Percentiles rank a stretch among this genome's conserved stretches.
phyloP scores from a whole-genome alignment of 2,113 vertebrate genomes.

The Accipiter cooperii region DNA sequence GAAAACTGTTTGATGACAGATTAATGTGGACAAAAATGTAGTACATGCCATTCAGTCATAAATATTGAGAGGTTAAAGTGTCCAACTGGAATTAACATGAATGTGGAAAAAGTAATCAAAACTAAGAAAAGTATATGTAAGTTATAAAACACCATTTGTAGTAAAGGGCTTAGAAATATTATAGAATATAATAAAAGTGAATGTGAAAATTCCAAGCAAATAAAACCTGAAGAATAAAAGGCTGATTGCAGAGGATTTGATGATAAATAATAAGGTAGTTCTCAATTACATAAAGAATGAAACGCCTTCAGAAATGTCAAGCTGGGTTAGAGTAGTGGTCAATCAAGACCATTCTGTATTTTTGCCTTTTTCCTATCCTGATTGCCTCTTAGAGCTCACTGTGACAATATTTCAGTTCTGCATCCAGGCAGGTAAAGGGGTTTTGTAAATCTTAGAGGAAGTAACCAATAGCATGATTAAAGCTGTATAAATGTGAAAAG shows the following conservation, averaged over 20 bases:
- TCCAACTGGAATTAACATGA: neutral
- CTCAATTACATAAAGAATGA: neutral
- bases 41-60: neutral
- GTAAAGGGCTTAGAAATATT: neutral
- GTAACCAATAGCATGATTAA: neutral
- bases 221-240: slow-evolving; percentile 19
- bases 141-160: neutral
- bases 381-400: neutral
- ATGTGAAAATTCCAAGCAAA: slow-evolving; percentile 16
- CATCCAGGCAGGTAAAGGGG: neutral
- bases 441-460: neutral
- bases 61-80: slow-evolving; percentile 14
- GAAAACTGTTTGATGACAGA: slow-evolving; percentile 23
- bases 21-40: slow-evolving; percentile 21
- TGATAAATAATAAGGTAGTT: slow-evolving; percentile 35
- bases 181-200: neutral
- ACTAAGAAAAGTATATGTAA: neutral
- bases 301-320: neutral
- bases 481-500: neutral
- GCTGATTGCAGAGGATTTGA: neutral
- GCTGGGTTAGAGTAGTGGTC: neutral
- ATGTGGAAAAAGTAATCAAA: slow-evolving; percentile 23
- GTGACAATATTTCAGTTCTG: neutral
- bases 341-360: neutral
- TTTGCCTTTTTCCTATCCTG: neutral